Evolutionary conservation across 2,888 invertebrate species (phyloP), one percentile per base, ranked within the genome.

Genomic region (Drosophila pegasa): DNA sequence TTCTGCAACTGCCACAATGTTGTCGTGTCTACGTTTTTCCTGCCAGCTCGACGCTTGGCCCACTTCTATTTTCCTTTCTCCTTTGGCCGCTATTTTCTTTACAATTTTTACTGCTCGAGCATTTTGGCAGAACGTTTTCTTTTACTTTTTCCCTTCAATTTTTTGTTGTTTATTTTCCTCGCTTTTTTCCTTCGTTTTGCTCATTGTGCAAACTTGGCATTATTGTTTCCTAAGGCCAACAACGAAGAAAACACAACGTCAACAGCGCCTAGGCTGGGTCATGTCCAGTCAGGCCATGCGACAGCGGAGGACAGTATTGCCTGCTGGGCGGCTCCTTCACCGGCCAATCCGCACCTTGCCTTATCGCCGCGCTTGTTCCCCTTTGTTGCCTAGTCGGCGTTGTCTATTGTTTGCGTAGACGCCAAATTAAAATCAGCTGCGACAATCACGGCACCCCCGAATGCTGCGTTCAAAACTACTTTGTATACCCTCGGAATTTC

Each of bases 211-310:
- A 90, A 88, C 90, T 88, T 87, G 87, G 82, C 87, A 83, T 88
- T 89, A 90, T 89, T 89, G 86, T 86, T 89, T 87, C 89, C 89
- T 87, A 79, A 86, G 89, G 89, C 90, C 74, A 87, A 78, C 70
- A 79, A 70, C 59, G 70, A 71, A 71, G 71, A 81, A 77, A 86
- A 81, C 72, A 87, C 75, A 88, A 80, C 75, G 80, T 73, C 78
- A 87, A 80, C 83, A 80, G 80, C 64, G 71, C 61, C 70, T 77
- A 65, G 59, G 61, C 63, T 56, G 65, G 60, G 85, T 69, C 67
- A 74, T 50, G 65, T 51, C 61, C 69, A 41, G 29, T 37, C 50
- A 51, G 40, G 33, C 45, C 10, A 33, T 33, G 43, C 35, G 48
- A 41, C 56, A 20, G 29, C 25, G 35, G 51, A 60, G 56, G 16